Evolutionary conservation across 1,140 invertebrate species (phyloP), one percentile per base, ranked within the genome.

Genomic region (Capitella teleta): DNA sequence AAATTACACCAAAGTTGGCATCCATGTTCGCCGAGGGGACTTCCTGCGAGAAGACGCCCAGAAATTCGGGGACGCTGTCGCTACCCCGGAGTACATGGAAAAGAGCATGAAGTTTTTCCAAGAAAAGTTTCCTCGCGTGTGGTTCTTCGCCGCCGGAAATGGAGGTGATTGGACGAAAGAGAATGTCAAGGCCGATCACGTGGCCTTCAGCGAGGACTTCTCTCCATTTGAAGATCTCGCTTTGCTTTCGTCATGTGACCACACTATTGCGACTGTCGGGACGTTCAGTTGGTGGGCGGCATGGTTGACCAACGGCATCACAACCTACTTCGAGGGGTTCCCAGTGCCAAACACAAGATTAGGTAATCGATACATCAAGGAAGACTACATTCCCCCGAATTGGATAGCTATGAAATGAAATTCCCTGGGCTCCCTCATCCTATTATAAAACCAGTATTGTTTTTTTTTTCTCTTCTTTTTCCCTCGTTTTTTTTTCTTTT

Each of bases 231-330:
- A 8, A 41, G 64, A 66, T 47, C 41, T 66, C 52, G 61, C 64
- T n/a, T 49, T 55, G 1, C 43, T 66, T 19, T 30, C 56, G 0
- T 41, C 47, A 18, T 66, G 64, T 43, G 57, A 66, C 48, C 62
- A 66, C 37, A 61, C 56, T 2, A 56, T 66, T n/a, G 59, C 62
- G 28, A 61, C 58, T 0, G 59, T 60, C 2, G 64, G 64, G 5
- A 61, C 64, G 3, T 66, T 62, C 45, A 55, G 59, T 5, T 66
- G 64, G 62, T 66, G 63, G 63, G 51, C 55, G 12, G 57, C 43
- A n/a, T 66, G 56, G 43, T 28, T 66, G 3, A 34, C 40, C 1
- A 53, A 55, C 38, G 59, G 57, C 2, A 55, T 41, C 1, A 55
- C 53, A 3, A 30, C 57, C 0, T 61, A 61, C 32, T 61, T 51